These are phyloP conservation scores for Thalassarche chlororhynchos DNA, from an alignment of 2,113 vertebrate species.

Conservation along the genomic window DNA sequence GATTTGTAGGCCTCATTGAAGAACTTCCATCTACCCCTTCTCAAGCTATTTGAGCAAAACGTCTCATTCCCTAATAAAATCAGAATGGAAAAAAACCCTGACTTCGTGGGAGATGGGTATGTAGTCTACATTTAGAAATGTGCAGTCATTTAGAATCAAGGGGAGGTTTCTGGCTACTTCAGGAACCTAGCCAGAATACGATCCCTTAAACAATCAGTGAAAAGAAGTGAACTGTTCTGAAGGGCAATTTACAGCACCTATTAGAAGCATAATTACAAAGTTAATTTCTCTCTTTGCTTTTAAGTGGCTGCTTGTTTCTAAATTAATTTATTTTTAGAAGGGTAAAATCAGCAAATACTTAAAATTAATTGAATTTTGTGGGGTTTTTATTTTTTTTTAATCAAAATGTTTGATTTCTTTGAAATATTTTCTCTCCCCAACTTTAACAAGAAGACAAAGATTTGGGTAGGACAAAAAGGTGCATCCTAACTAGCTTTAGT, in stretches of 20 bases:
- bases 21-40: not conserved
- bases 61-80: not conserved
- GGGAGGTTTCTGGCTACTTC: not conserved
- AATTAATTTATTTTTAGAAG: not conserved
- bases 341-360: not conserved
- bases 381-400: not conserved
- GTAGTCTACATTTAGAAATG: not conserved
- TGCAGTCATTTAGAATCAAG: not conserved
- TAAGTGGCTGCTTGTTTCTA: not conserved
- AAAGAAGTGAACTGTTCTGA: not conserved
- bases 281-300: not conserved
- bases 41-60: not conserved
- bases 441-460: not conserved
- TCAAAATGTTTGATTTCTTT: not conserved
- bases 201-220: not conserved
- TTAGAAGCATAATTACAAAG: not conserved
- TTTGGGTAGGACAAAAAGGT: not conserved
- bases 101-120: not conserved
- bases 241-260: not conserved
- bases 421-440: not conserved
- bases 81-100: not conserved
- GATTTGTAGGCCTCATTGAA: not conserved
- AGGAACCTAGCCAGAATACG: not conserved
- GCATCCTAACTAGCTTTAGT: not conserved
- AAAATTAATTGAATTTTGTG: not conserved